Evolutionary conservation across 2,888 invertebrate species (phyloP).

Genomic region (Anthrax anthrax): DNA sequence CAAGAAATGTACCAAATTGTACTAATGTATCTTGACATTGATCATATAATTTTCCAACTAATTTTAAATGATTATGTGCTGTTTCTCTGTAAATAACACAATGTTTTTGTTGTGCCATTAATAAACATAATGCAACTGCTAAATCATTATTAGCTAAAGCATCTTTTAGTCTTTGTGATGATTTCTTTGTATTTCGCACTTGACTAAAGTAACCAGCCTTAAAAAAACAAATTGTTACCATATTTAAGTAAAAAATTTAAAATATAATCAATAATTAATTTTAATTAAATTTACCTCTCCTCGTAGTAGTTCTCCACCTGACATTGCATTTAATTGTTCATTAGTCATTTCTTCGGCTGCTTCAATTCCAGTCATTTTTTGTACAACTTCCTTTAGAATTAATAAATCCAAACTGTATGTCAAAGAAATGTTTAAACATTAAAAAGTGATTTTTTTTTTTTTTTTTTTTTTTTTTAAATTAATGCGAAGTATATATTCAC

Average conservation of each 20-base stretch:
- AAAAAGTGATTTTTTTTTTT: constrained; percentile 1
- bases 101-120: constrained; percentile 95
- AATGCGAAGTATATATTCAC: constrained; percentile 31
- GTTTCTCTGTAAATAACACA: constrained; percentile 81
- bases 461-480: not conserved
- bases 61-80: constrained; percentile 67
- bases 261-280: no score
- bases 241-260: no score
- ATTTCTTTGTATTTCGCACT: constrained; percentile 91
- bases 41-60: constrained; percentile 74
- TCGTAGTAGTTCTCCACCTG: constrained; percentile 88
- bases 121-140: constrained; percentile 79
- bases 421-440: no score
- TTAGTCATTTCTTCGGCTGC: constrained; percentile 90
- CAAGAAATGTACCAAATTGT: constrained; percentile 93
- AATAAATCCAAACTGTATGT: constrained; percentile 65
- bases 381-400: constrained; percentile 91
- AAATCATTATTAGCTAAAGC: constrained; percentile 87
- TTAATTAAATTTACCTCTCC: constrained; percentile 63
- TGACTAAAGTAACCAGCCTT: constrained; percentile 96
- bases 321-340: constrained; percentile 92
- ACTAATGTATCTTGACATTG: constrained; percentile 97
- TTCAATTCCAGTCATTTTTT: constrained; percentile 99
- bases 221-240: no score
- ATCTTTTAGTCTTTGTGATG: constrained; percentile 87